Evolutionary conservation across 2,888 invertebrate species (phyloP).

Genomic region (Habrosyne pyritoides): DNA sequence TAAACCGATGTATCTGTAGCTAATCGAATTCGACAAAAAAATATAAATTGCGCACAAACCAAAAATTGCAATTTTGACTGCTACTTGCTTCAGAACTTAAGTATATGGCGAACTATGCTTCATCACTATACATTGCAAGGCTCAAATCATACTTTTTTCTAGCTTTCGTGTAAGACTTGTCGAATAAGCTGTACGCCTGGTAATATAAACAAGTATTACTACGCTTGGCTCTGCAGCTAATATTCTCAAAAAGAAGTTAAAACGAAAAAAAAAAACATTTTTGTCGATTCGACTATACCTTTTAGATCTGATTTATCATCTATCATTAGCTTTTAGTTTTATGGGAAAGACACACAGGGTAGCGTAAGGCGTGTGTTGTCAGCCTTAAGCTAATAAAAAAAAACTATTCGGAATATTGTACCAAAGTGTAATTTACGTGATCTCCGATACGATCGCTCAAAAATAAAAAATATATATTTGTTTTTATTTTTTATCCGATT

Average conservation of each 20-base stretch:
- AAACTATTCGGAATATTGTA: constrained; percentile 56
- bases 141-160: too few species aligned
- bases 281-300: not conserved
- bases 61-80: too few species aligned
- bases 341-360: not conserved
- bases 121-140: too few species aligned
- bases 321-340: not conserved
- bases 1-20: not conserved
- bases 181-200: too few species aligned
- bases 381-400: not conserved
- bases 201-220: too few species aligned
- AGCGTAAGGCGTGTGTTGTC: constrained; percentile 2
- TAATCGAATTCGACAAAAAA: not conserved
- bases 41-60: too few species aligned
- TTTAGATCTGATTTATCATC: not conserved
- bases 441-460: constrained; percentile 58
- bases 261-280: not conserved
- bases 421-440: constrained; percentile 70
- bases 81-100: too few species aligned
- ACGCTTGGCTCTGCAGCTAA: too few species aligned
- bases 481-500: constrained; percentile 5
- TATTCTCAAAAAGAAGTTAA: too few species aligned
- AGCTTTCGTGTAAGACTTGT: too few species aligned
- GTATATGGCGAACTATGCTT: too few species aligned
- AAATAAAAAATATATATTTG: constrained; percentile 29